phyloP scores from a whole-genome alignment of 2,888 invertebrate species.

The Lycophotia porphyrea region DNA sequence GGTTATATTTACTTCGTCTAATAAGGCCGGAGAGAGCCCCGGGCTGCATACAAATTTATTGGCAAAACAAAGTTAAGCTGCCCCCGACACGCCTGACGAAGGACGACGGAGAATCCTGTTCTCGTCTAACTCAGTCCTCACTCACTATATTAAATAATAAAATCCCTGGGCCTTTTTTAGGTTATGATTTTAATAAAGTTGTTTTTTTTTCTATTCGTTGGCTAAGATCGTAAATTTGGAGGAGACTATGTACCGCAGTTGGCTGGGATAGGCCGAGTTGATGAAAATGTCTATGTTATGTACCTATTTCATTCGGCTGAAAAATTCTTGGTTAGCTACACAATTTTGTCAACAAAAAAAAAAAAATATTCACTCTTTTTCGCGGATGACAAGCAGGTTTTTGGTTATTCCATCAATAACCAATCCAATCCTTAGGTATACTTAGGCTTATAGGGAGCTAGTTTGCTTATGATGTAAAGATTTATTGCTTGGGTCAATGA shows the following conservation, averaged over 20 bases:
- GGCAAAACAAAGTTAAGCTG: slow-evolving; percentile 69
- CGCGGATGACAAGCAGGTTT: neutral
- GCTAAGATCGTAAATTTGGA: slow-evolving; percentile 11
- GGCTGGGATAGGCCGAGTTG: neutral
- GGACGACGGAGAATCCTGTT: slow-evolving; percentile 53
- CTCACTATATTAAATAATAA: slow-evolving; percentile 56
- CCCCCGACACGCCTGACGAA: slow-evolving; percentile 61
- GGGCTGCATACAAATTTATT: slow-evolving; percentile 70
- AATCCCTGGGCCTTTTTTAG: slow-evolving; percentile 42
- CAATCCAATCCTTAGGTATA: neutral
- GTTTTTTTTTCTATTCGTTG: slow-evolving; percentile 29
- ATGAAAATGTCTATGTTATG: slow-evolving; percentile 31
- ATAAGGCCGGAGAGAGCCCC: slow-evolving; percentile 49
- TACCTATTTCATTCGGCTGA: neutral
- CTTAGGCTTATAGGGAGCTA: too few relatives aligned
- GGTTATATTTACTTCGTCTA: slow-evolving; percentile 59
- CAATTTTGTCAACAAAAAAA: neutral
- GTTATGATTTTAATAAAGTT: slow-evolving; percentile 57
- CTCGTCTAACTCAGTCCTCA: slow-evolving; percentile 27
- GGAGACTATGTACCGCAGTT: slow-evolving; percentile 2
- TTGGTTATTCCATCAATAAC: neutral
- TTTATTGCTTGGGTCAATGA: too few relatives aligned
- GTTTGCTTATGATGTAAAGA: too few relatives aligned
- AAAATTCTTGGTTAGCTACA: neutral
- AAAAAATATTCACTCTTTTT: neutral